Percentiles rank a stretch among this genome's conserved stretches.
Evolutionary conservation across 2,888 invertebrate genomes (phyloP).

Genomic region (Drosophila prolongata): DNA sequence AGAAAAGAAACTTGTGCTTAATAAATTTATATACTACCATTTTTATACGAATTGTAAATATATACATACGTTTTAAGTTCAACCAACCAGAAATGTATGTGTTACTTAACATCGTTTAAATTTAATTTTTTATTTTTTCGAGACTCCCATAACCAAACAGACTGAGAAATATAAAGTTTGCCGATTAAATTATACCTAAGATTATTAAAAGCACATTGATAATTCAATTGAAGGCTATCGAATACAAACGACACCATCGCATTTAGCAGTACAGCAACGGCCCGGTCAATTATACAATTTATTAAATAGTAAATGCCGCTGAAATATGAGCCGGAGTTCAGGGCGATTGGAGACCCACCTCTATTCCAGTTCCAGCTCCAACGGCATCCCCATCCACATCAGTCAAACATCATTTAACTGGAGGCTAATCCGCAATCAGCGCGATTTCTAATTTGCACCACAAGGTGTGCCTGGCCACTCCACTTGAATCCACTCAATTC

Average conservation of each 20-base stretch:
- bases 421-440: constrained; percentile 76
- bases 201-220: neutral
- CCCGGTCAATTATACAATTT: constrained; percentile 25
- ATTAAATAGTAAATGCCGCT: constrained; percentile 27
- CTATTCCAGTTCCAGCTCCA: constrained; percentile 5
- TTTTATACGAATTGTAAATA: too few species aligned
- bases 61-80: too few species aligned
- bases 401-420: constrained; percentile 68
- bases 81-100: too few species aligned
- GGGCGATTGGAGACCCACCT: constrained; percentile 35
- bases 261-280: neutral
- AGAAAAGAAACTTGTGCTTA: neutral
- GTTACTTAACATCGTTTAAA: too few species aligned
- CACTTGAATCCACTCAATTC: constrained; percentile 45
- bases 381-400: constrained; percentile 33
- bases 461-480: constrained; percentile 64
- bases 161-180: too few species aligned
- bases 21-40: too few species aligned
- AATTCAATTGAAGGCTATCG: neutral
- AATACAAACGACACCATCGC: constrained; percentile 1
- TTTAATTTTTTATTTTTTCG: too few species aligned
- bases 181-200: too few species aligned
- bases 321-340: constrained; percentile 51
- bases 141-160: too few species aligned
- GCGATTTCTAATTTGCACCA: constrained; percentile 73